Evolutionary conservation across 1,140 invertebrate genomes (phyloP), one percentile per base, ranked within the genome.

Genomic region (Cherax destructor): DNA sequence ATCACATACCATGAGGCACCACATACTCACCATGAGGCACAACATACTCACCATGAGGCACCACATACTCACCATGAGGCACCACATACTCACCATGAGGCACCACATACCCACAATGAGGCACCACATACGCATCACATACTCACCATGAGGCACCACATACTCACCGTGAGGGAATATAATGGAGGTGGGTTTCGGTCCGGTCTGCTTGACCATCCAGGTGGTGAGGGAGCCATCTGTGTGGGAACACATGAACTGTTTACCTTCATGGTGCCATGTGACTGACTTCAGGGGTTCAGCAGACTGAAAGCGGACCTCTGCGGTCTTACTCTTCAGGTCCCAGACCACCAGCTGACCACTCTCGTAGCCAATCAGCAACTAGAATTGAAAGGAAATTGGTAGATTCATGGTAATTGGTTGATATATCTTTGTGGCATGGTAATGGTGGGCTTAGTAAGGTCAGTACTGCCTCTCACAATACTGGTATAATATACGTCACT

Each of bases 301-400:
- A 6, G 96, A 96, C 95, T 98, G 96, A 95, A 96, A 98, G 94
- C 98, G 96, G 94, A 97, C 96, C 93, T 99, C 98, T 21, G 97
- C 98, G 86, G 94, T 95, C 94, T 97, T 97, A 86, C 95, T 96
- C 93, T 97, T 97, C 92, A 99, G 95, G 95, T 99, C 99, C 99
- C 99, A 99, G 86, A 99, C 95, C 41, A 98, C 98, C 7, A 92
- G 96, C 94, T 97, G 96, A 52, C 99, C 99, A 92, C 96, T 96
- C 95, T 99, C 98, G 95, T 97, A 99, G 89, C 98, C 99, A 95
- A 99, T 99, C 94, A 99, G 95, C 94, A 99, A 96, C 98, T 99
- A 95, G 7, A 56, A 56, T 76, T 10, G 16, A 65, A 16, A 94
- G 30, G 2, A 41, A 2, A 41, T 41, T 69, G 21, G 30, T 59